Base-by-base conservation (phyloP, 2,888 invertebrate genomes). In the Clepsis dumicolana region DNA sequence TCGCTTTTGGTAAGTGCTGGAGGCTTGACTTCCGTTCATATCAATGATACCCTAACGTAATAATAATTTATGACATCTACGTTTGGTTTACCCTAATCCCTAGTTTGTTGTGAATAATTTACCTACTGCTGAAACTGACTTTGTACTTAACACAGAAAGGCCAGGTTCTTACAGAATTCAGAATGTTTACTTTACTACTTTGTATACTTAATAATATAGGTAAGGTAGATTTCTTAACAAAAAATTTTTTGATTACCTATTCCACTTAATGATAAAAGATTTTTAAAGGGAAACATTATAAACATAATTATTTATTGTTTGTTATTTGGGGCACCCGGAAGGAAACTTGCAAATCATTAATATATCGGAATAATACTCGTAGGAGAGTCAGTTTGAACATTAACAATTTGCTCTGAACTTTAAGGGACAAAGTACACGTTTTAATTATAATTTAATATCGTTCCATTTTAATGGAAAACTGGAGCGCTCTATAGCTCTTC, bases 381-480 rank as follows among this genome's bases (percentile, higher is more conserved):
- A 56, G n/a, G 18, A 32, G 54, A 54, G 32, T 56, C 48, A 56
- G 16, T 56, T 29, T 10, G 18, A 18, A 29, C 14, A 56, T 32
- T 56, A 52, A 24, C n/a, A 52, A 27, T 21, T 25, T 52, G n/a
- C 52, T 48, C 21, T 18, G 21, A 48, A 48, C 48, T 48, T 48
- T 44, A 54, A 61, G 44, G 27, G 38, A 52, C 52, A n/a, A 21
- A 53, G 52, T 52, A n/a, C 53, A 29, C 52, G 60, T 66, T 66
- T 65, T 60, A 66, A 54, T 66, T 54, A 60, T 38, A 48, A 48
- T 50, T 65, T 52, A 59, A 66, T 66, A 53, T 41, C 12, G 44
- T 41, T 66, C 65, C 65, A 61, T 61, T 52, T 52, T 61, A 66
- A 66, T 24, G 65, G 32, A 21, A 61, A 54, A 61, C 38, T 29